Evolutionary conservation across 1,140 invertebrate genomes (phyloP), one percentile per base, ranked within the genome.

Genomic region (Carcinoscorpius rotundicauda): DNA sequence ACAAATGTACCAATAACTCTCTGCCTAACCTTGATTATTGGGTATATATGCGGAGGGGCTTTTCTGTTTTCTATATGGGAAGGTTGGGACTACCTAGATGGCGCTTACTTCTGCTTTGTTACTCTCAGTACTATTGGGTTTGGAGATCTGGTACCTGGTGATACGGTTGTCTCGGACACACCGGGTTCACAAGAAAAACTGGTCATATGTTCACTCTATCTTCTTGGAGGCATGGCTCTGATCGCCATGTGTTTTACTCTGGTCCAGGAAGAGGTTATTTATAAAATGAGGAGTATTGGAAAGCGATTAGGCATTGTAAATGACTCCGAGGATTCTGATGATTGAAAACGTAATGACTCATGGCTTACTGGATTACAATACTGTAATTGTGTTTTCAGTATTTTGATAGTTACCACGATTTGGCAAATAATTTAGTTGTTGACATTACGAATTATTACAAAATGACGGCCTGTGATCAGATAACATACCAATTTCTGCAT

Each of bases 161-260:
- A 73, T 6, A 81, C 81, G 11, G 78, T 81, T 65, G 64, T 73
- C 79, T 86, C 70, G 83, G 90, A 60, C 77, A 76, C 58, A 10
- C 84, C 64, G 58, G 76, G 79, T 59, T 76, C 78, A 4, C 77
- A 80, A 64, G 75, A 79, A 29, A 81, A 82, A 70, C 71, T 82
- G 52, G 75, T 82, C 52, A 76, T 83, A 29, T 74, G 73, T 58
- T 70, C 74, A 8, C 67, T 79, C 49, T 79, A 79, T 68, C 66
- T 96, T 56, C 86, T 98, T 80, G 84, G 97, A 64, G 95, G 85
- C 49, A 97, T 98, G 93, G 95, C 95, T 3, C 80, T 98, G 4
- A 89, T 98, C 61, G 94, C 94, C 68, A 98, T 98, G 96, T 97
- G 93, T 78, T 98, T 98, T 81, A 96, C 80, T 59, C 82, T 98